phyloP scores from a whole-genome alignment of 2,113 vertebrate genomes.

The Alaudala cheleensis region DNA sequence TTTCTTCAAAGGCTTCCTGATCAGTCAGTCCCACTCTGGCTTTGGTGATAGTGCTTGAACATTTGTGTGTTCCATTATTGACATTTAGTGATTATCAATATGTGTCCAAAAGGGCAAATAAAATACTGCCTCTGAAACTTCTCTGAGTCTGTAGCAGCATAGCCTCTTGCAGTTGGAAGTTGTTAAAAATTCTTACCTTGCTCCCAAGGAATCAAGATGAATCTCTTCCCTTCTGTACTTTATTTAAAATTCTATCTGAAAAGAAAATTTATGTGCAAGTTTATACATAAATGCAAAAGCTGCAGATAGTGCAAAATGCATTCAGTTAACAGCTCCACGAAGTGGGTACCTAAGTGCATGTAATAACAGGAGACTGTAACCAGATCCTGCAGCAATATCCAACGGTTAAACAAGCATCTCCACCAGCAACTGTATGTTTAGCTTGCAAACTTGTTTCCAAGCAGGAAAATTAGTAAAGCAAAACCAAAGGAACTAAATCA shows the following conservation, averaged over 20 bases:
- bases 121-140: background rate
- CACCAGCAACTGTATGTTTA: background rate
- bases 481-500: background rate
- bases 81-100: background rate
- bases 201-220: background rate
- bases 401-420: background rate
- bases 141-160: background rate
- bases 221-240: background rate
- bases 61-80: accelerated
- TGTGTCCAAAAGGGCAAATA: background rate
- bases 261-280: background rate
- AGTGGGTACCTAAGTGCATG: background rate
- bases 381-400: background rate
- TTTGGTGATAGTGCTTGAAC: background rate
- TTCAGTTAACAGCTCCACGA: background rate
- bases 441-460: background rate
- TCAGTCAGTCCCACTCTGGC: background rate
- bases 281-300: background rate
- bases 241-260: background rate
- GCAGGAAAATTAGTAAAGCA: background rate
- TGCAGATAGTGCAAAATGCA: background rate
- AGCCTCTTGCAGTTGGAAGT: background rate
- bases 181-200: background rate
- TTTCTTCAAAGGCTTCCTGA: background rate
- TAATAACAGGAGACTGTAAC: background rate